Percentiles rank a stretch among this genome's conserved stretches.
Evolutionary conservation across 2,888 invertebrate species (phyloP).

Genomic region (Hypsopygia costalis): DNA sequence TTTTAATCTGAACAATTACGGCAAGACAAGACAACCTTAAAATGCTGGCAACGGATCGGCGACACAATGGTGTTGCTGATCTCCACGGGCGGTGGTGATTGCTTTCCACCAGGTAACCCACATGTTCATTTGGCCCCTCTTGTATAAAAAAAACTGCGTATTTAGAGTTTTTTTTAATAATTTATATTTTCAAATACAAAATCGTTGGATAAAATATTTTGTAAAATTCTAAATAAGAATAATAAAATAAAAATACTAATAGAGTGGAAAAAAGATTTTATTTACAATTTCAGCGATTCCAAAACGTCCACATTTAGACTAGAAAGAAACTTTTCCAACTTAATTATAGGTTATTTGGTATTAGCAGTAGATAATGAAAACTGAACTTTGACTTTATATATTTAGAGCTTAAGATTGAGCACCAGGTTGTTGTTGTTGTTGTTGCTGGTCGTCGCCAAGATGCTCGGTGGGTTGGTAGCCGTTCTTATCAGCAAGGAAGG

Average conservation of each 20-base stretch:
- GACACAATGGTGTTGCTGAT: too few species aligned
- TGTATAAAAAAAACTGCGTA: too few species aligned
- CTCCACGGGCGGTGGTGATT: too few species aligned
- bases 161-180: too few species aligned
- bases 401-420: constrained; percentile 19
- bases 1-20: too few species aligned
- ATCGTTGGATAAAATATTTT: too few species aligned
- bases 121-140: too few species aligned
- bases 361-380: constrained; percentile 15
- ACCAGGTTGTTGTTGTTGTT: constrained; percentile 24
- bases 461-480: constrained; percentile 78
- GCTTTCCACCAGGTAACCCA: too few species aligned
- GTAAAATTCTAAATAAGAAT: too few species aligned
- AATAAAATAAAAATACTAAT: neutral
- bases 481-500: constrained; percentile 82
- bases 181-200: too few species aligned
- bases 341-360: constrained; percentile 34
- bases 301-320: constrained; percentile 6
- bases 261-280: neutral
- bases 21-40: too few species aligned
- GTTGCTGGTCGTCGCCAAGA: constrained; percentile 29
- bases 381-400: neutral
- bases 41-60: too few species aligned
- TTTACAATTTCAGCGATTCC: neutral
- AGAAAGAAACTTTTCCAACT: constrained; percentile 9